Evolutionary conservation across 2,797 vertebrate genomes (phyloP).

Genomic region (Philypnodon macrostomus): DNA sequence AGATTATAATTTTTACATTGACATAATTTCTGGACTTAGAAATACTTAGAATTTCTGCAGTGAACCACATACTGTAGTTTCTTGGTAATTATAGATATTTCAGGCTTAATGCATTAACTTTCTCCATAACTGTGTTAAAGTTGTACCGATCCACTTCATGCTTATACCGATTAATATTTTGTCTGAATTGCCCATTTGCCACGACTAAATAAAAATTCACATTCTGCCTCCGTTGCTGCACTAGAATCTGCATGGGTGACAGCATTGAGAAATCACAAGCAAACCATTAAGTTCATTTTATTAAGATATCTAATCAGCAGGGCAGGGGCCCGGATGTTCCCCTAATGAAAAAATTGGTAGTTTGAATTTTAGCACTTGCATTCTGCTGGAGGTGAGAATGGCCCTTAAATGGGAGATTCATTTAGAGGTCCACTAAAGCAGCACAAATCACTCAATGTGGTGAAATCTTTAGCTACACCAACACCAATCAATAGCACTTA

Average conservation of each 20-base stretch:
- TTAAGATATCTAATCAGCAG: constrained; percentile 56
- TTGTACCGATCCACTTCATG: constrained; percentile 4
- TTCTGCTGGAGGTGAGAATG: constrained; percentile 27
- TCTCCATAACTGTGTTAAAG: too few relatives aligned
- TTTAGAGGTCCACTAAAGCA: constrained; percentile 38
- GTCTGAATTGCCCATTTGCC: constrained; percentile 26
- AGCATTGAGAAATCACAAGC: constrained; percentile 60
- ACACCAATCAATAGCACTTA: constrained; percentile 70
- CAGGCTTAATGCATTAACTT: too few relatives aligned
- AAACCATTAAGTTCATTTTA: constrained; percentile 55
- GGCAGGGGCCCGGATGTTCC: constrained; percentile 31
- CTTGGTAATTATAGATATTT: too few relatives aligned
- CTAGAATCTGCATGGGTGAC: constrained; percentile 8
- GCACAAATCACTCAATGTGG: constrained; percentile 48
- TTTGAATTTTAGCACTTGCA: constrained; percentile 50
- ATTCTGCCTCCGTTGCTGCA: constrained; percentile 16
- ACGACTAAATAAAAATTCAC: constrained; percentile 24
- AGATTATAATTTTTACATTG: too few relatives aligned
- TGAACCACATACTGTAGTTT: too few relatives aligned
- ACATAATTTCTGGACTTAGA: too few relatives aligned
- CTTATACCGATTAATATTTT: too few relatives aligned
- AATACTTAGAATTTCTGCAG: too few relatives aligned
- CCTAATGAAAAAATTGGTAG: constrained; percentile 29
- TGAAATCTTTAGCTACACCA: constrained; percentile 51
- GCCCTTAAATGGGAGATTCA: constrained; percentile 65